Evolutionary conservation across 2,888 invertebrate genomes (phyloP), one percentile per base, ranked within the genome.

Genomic region (Andricus curvator): DNA sequence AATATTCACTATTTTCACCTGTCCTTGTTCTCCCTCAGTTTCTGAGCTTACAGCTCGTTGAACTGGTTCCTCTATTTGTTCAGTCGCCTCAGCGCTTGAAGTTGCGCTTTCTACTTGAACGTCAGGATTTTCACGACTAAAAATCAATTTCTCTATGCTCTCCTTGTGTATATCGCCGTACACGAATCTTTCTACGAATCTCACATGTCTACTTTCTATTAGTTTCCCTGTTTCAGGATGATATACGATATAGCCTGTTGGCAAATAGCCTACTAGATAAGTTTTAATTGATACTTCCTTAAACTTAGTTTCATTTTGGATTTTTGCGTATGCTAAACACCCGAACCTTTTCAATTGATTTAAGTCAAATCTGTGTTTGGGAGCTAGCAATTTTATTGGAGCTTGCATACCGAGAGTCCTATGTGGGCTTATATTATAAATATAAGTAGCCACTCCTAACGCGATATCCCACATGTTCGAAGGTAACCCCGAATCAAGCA

Each of bases 381-480:
- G 60, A 1, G 60, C 60, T 11, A 60, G 4, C 22, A 60, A 22
- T 22, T 60, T 22, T 1, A 60, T 60, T 5, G 60, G 22, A 1
- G 60, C n/a, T 6, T 60, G n/a, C 60, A 60, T 60, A 5, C 6
- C 60, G 0, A 60, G 60, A 15, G 60, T 60, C 62, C 67, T 77
- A 37, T 80, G 67, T 44, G 80, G 11, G 44, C 33, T 44, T 48
- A 13, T 33, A 62, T 80, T 41, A 77, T 60, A n/a, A 4, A n/a
- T 17, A 15, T 44, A 44, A 1, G 68, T 44, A 13, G 62, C 68
- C 8, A 51, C 66, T 6, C 77, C 60, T 60, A 68, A 6, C 20
- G 77, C 51, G 3, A 60, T 9, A 29, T 62, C 68, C 80, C 80
- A 80, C 44, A 80, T 37, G 11, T 44, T 67, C 20, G 67, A 62